Percentiles rank a stretch among this genome's conserved stretches.
Evolutionary conservation across 2,113 vertebrate species (phyloP).

Genomic region (Anguilla rostrata): DNA sequence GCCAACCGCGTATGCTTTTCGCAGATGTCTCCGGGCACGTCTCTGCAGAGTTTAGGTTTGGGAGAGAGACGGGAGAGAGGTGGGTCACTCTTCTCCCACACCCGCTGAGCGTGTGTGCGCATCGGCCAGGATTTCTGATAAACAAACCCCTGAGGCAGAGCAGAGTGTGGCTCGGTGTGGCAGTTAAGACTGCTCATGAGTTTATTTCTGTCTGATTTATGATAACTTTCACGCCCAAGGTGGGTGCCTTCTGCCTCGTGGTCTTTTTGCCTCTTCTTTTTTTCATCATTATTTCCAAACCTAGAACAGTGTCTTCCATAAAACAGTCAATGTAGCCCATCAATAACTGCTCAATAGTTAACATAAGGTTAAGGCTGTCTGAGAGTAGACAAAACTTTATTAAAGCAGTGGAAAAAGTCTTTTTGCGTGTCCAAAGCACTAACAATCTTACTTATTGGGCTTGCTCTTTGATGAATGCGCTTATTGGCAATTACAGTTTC

Average conservation of each 20-base stretch:
- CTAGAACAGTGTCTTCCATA: neutral
- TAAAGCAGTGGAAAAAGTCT: neutral
- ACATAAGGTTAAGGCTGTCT: neutral
- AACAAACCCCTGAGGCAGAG: neutral
- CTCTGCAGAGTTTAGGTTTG: too few relatives aligned
- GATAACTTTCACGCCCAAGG: neutral
- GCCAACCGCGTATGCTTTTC: too few relatives aligned
- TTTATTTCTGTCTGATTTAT: neutral
- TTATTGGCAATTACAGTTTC: neutral
- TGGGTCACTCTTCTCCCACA: neutral
- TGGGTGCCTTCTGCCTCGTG: neutral
- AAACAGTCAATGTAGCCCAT: neutral
- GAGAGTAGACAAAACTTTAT: neutral
- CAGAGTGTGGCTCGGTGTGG: neutral
- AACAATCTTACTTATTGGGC: neutral
- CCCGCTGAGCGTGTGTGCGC: neutral
- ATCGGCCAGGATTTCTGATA: neutral
- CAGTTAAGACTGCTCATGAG: neutral
- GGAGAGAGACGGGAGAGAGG: too few relatives aligned
- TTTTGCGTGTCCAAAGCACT: neutral
- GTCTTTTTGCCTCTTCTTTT: neutral
- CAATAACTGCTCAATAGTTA: neutral
- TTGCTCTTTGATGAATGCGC: neutral
- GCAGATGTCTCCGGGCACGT: too few relatives aligned
- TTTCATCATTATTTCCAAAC: neutral